Base-by-base conservation (phyloP, 1,140 invertebrate species). In the Chironomus striatipennis region DNA sequence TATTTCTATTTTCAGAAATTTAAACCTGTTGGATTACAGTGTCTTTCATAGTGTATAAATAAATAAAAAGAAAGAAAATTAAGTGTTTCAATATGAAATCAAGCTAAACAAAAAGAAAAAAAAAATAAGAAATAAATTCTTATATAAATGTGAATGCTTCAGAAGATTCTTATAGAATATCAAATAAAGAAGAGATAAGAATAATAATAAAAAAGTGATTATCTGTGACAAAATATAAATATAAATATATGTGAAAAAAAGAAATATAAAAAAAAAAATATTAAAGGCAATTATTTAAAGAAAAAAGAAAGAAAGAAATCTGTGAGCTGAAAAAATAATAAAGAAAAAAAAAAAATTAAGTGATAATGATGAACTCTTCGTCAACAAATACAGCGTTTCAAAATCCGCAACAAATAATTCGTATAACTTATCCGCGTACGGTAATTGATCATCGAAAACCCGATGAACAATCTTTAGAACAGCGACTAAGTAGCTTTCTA, bases 361-460 rank as follows among this genome's bases (percentile, higher is more conserved):
- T 57, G 47, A 70, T 70, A 70, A 70, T 70, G 65, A 70, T 70
- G 65, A 70, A 70, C 17, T 70, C 65, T 20, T 21, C 65, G 18
- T 70, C 65, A 20, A 70, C 17, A 20, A 70, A 9, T 21, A 70
- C 20, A 8, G 20, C 65, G 20, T 70, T 70, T 18, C 65, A 70
- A 18, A 70, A 9, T 12, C 65, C 65, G 20, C 65, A 70, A 34
- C 24, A 34, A 70, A 70, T 70, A 18, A 70, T 70, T 70, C 65
- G 65, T 10, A 21, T 21, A 18, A 70, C 17, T 21, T 70, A 70
- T 20, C 17, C 65, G 65, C 65, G 65, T 70, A 70, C 65, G 20
- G 17, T 67, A 67, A 18, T 18, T 57, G 47, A 57, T 57, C 47
- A 57, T n/a, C 24, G 24, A n/a, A 70, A 70, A 20, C 65, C 65